A percentile compares a stretch with the other conserved stretches of the same genome.
phyloP scores from a whole-genome alignment of 2,797 vertebrate genomes.

The Siniperca obscura region DNA sequence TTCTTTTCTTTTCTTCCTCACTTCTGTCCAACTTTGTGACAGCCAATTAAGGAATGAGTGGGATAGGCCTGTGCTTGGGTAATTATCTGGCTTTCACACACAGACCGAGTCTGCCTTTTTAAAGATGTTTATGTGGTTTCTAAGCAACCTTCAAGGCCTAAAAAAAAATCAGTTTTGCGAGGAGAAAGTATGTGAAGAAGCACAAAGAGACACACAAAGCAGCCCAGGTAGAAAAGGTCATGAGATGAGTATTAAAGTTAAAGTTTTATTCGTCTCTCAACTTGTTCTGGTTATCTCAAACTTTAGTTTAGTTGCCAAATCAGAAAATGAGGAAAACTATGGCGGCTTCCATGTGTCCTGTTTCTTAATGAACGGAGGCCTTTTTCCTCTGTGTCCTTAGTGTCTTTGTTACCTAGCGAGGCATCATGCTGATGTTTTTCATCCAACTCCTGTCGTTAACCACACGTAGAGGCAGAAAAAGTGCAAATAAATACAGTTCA shows the following conservation, averaged over 20 bases:
- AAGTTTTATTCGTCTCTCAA: constrained; percentile 12
- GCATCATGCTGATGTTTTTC: constrained; percentile 42
- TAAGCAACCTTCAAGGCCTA: constrained; percentile 68
- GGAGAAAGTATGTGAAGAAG: constrained; percentile 47
- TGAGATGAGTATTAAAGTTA: constrained; percentile 8
- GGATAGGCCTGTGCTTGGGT: constrained; percentile 61
- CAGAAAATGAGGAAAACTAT: not conserved
- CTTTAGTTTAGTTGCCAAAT: constrained; percentile 25
- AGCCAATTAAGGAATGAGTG: constrained; percentile 73
- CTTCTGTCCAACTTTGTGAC: constrained; percentile 66
- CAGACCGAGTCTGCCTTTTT: constrained; percentile 56
- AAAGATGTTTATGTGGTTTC: constrained; percentile 74
- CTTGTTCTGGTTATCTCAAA: constrained; percentile 27
- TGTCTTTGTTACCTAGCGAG: constrained; percentile 1
- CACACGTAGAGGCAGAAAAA: constrained; percentile 41
- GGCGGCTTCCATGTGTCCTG: constrained; percentile 9
- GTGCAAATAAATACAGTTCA: constrained; percentile 59
- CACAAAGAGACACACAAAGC: constrained; percentile 46
- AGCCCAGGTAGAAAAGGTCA: constrained; percentile 61
- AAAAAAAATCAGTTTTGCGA: constrained; percentile 39
- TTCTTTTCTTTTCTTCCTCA: constrained; percentile 4
- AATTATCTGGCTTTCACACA: constrained; percentile 78
- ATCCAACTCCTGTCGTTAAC: constrained; percentile 27
- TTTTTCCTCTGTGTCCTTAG: constrained; percentile 19
- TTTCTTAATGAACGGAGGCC: constrained; percentile 13